Evolutionary conservation across 2,888 invertebrate species (phyloP), one percentile per base, ranked within the genome.

Genomic region (Apeira syringaria): DNA sequence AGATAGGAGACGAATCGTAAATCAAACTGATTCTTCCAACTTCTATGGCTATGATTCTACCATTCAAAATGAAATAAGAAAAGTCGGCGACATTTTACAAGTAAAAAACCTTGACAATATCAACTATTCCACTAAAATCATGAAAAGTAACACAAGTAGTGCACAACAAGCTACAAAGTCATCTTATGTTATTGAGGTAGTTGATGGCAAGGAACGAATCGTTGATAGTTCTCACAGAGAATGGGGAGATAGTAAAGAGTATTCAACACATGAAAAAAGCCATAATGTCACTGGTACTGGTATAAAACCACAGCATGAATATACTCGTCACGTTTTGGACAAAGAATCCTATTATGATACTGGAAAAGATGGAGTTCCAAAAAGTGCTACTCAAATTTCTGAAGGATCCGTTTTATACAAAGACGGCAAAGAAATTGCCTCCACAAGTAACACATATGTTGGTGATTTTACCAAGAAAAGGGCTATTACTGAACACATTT

Each of bases 151-250:
- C 54, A 91, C 90, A 28, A 90, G 91, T 44, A 91, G 92, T 41
- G 87, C 89, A 32, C 86, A 92, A 35, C 91, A 93, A 75, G 92
- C 91, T 38, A 91, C 93, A 8, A 91, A 91, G 4, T 91, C 92
- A 3, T 93, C 93, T 30, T 94, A 93, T 59, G 91, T 90, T 2
- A 86, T 94, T 43, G 92, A 94, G 81, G 84, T 92, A 32, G 86
- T 93, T 18, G 92, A 93, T 64, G 93, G 93, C 2, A 91, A 92
- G 65, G 92, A 93, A 72, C 77, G 84, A 46, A 77, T 93, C 22
- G 81, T 93, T 6, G 92, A 93, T 47, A 87, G 89, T 53, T 87
- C 91, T 50, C 91, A 91, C 36, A 89, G 92, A 61, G 92, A 93
- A 74, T 89, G 91, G 75, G 92, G 91, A 30, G 90, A 90, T 45